Evolutionary conservation across 1,140 invertebrate genomes (phyloP), one percentile per base, ranked within the genome.

Genomic region (Venustaconcha ellipsiformis): DNA sequence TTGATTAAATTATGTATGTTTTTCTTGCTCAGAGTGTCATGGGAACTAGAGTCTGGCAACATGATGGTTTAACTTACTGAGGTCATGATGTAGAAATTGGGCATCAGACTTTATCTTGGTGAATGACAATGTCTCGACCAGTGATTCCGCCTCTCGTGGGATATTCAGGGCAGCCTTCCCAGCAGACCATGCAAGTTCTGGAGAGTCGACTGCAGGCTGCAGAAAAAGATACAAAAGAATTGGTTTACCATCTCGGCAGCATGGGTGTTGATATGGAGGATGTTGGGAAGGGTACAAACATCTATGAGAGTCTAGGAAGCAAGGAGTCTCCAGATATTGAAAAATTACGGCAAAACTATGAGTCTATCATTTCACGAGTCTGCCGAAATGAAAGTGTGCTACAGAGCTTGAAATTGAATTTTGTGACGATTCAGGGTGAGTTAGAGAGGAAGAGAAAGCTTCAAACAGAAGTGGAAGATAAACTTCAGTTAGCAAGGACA

Each of bases 351-450:
- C 79, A 58, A 59, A 80, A 81, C 64, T 84, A 84, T 69, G 82
- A 86, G 64, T 65, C 26, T 14, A 70, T 86, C 0, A 80, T 86
- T 37, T 82, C 81, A n/a, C 71, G 84, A 37, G 80, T 84, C 57
- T 86, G 84, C 72, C 77, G 76, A 67, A 70, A 73, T 67, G 84
- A 86, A 74, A 86, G 84, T 72, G 74, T 76, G 57, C 70, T 86
- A 17, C 83, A 84, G 70, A 82, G 77, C 30, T 62, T 86, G 26
- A 86, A 83, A 57, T 57, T 86, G 56, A 82, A 78, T 48, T 60
- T 86, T 23, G 70, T 80, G 8, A 80, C 73, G 60, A 15, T 80
- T 6, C 78, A 83, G 20, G 79, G 80, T 57, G 68, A 80, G 72
- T 83, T 30, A 70, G 66, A 20, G 63, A 71, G 55, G 55, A 73